These are phyloP conservation scores for Benthosema pterotum DNA, from an alignment of 2,797 vertebrate species.

Conservation along the genomic window DNA sequence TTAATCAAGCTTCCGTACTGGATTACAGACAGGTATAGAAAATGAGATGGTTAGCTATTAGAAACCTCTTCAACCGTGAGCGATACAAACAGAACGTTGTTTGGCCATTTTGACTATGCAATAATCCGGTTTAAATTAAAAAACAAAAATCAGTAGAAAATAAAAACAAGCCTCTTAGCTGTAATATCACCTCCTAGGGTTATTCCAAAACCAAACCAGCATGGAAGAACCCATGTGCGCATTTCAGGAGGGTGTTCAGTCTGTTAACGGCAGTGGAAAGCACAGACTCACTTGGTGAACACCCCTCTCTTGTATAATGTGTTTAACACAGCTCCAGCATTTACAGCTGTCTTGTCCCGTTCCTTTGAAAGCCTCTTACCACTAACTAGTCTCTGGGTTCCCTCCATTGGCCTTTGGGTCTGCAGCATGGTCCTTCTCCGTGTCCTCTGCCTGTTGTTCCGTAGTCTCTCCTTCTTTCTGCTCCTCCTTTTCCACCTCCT, in stretches of 20 bases:
- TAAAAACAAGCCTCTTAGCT: slow-evolving; percentile 55
- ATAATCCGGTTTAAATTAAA: slow-evolving; percentile 41
- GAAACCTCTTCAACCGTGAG: slow-evolving; percentile 38
- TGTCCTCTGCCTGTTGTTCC: slow-evolving; percentile 34
- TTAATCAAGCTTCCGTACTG: slow-evolving; percentile 53
- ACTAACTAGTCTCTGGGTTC: slow-evolving; percentile 18
- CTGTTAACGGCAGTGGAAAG: slow-evolving; percentile 34
- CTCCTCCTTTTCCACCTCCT: slow-evolving; percentile 38
- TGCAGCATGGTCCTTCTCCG: slow-evolving; percentile 37
- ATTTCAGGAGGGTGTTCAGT: slow-evolving; percentile 26
- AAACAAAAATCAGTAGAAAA: slow-evolving; percentile 38
- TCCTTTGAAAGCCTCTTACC: too few species aligned
- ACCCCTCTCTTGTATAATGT: slow-evolving; percentile 7
- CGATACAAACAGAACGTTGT: slow-evolving; percentile 27
- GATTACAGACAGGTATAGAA: slow-evolving; percentile 55
- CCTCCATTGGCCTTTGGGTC: slow-evolving; percentile 35
- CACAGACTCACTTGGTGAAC: slow-evolving; percentile 13
- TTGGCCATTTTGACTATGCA: slow-evolving; percentile 14
- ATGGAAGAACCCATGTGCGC: slow-evolving; percentile 12
- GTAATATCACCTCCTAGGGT: slow-evolving; percentile 32
- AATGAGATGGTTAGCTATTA: slow-evolving; percentile 38
- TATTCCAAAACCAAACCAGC: slow-evolving; percentile 7
- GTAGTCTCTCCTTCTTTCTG: slow-evolving; percentile 4
- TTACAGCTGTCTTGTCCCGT: slow-evolving; percentile 3
- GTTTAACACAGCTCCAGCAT: slow-evolving; percentile 19